phyloP scores from a whole-genome alignment of 2,888 invertebrate species.

The Oscheius onirici region DNA sequence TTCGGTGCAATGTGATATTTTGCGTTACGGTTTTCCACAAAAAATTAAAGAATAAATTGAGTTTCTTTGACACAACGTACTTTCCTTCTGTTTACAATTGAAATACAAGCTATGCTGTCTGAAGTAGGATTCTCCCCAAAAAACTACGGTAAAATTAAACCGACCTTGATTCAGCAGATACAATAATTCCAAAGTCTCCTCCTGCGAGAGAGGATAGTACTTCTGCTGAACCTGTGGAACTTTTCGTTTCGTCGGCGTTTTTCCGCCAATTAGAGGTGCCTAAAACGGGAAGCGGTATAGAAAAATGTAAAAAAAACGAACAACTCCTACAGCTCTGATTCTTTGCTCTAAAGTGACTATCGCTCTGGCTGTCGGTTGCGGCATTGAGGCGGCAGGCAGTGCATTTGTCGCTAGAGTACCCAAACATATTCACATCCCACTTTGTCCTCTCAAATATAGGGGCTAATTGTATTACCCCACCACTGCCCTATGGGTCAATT shows the following conservation, averaged over 20 bases:
- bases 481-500: no score
- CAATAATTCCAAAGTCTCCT: constrained; percentile 57
- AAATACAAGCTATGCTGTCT: neutral
- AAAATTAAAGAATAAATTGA: no score
- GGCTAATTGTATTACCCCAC: constrained; percentile 4
- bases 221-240: constrained; percentile 14
- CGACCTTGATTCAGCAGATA: constrained; percentile 57
- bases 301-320: neutral
- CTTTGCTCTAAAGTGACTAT: constrained; percentile 6
- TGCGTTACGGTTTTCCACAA: no score
- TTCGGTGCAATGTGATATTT: no score
- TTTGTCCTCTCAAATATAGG: neutral
- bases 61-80: no score
- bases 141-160: constrained; percentile 4
- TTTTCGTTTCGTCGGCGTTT: constrained; percentile 6
- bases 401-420: constrained; percentile 17
- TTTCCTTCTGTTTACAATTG: no score
- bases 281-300: neutral
- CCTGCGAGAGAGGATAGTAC: constrained; percentile 60
- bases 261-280: constrained; percentile 19
- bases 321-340: constrained; percentile 2
- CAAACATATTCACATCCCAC: constrained; percentile 10
- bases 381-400: constrained; percentile 2
- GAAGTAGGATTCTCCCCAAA: neutral
- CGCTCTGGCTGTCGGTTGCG: neutral